phyloP scores from a whole-genome alignment of 2,797 vertebrate species.

The Chloroceryle amazona region DNA sequence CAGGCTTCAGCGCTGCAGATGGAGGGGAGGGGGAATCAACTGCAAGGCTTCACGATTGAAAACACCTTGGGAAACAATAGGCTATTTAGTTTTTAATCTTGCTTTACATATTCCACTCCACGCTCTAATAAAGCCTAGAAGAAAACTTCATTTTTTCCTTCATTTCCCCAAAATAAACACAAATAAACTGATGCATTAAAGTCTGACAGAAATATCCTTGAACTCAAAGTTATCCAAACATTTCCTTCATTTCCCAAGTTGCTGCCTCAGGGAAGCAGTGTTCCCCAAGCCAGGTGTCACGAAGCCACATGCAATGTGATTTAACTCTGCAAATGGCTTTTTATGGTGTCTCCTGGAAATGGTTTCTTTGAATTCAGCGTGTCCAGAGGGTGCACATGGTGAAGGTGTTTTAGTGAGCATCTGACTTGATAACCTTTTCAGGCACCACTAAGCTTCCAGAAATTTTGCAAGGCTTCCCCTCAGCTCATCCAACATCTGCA shows the following conservation, averaged over 20 bases:
- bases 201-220: conserved; percentile 45
- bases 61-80: conserved; percentile 31
- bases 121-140: conserved; percentile 34
- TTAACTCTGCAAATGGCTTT: not conserved
- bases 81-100: conserved; percentile 25
- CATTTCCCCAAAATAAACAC: conserved; percentile 35
- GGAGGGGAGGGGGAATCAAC: not conserved
- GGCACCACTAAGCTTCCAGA: not conserved
- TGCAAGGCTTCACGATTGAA: not conserved
- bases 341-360: not conserved
- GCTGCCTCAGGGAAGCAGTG: not conserved
- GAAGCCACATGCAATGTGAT: not conserved
- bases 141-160: conserved; percentile 11
- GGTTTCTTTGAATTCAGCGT: not conserved
- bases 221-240: conserved; percentile 8
- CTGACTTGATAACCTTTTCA: not conserved
- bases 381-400: not conserved
- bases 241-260: not conserved
- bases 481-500: not conserved
- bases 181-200: conserved; percentile 6
- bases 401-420: not conserved
- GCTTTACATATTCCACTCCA: conserved; percentile 39
- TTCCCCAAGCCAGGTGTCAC: not conserved
- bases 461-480: not conserved
- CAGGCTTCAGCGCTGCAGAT: not conserved